Evolutionary conservation across 2,113 vertebrate genomes (phyloP).

Genomic region (Indicator indicator): DNA sequence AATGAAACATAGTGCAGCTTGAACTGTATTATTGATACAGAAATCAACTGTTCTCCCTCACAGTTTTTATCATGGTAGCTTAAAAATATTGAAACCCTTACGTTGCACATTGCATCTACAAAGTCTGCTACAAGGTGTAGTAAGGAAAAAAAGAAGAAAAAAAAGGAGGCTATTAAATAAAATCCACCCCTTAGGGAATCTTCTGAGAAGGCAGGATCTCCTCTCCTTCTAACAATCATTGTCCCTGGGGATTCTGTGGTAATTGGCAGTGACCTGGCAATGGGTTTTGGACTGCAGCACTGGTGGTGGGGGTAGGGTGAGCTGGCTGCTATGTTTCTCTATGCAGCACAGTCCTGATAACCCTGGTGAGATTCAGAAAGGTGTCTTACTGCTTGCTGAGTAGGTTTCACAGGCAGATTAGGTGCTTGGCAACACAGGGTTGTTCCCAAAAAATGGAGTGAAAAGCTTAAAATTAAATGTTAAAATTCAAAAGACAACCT

Average conservation of each 20-base stretch:
- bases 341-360: background rate
- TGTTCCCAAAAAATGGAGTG: background rate
- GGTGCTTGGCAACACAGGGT: background rate
- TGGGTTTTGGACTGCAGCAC: background rate
- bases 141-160: background rate
- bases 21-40: background rate
- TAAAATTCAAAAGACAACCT: background rate
- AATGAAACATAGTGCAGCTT: background rate
- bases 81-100: background rate
- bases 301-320: background rate
- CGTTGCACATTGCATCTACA: background rate
- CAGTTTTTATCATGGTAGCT: background rate
- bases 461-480: background rate
- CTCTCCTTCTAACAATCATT: background rate
- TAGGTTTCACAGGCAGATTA: background rate
- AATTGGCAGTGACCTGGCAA: background rate
- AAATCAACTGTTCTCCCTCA: background rate
- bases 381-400: background rate
- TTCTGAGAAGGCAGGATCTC: background rate
- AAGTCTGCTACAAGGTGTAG: background rate
- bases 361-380: background rate
- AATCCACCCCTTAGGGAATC: background rate
- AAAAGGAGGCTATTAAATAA: background rate
- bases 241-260: background rate
- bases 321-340: background rate